Conservation (phyloP, 2,888 invertebrate species). For the Busseola fusca region DNA sequence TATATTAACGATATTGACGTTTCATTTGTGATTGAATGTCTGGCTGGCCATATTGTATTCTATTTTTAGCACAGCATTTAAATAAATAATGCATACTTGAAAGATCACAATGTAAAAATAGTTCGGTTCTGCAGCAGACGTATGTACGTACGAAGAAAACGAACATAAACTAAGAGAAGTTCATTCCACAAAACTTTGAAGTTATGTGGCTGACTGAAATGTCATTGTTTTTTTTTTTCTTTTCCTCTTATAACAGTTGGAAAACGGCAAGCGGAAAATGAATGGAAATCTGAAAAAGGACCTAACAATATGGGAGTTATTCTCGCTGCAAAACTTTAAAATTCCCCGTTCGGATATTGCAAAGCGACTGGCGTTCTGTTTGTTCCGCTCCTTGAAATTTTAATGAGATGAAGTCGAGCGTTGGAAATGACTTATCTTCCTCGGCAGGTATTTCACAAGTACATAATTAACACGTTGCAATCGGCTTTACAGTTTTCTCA, state of each 20-base stretch:
- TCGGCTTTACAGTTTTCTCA: constrained; percentile 45
- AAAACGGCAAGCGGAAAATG: constrained; percentile 49
- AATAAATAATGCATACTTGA: neutral
- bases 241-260: constrained; percentile 51
- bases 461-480: constrained; percentile 53
- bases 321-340: constrained; percentile 68
- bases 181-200: constrained; percentile 36
- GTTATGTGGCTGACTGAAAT: constrained; percentile 34
- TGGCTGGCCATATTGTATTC: constrained; percentile 34
- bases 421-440: constrained; percentile 56
- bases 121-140: neutral
- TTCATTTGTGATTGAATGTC: constrained; percentile 49
- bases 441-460: constrained; percentile 54
- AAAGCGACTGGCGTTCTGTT: constrained; percentile 64
- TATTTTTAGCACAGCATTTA: constrained; percentile 4
- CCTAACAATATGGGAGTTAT: constrained; percentile 63
- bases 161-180: constrained; percentile 8
- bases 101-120: neutral
- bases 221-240: constrained; percentile 12
- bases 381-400: constrained; percentile 74
- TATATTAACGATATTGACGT: constrained; percentile 43
- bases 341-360: constrained; percentile 72
- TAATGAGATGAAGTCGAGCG: constrained; percentile 70
- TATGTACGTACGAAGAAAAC: neutral
- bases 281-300: constrained; percentile 45